Base-by-base conservation (phyloP, 2,113 vertebrate species). In the Saccopteryx leptura region DNA sequence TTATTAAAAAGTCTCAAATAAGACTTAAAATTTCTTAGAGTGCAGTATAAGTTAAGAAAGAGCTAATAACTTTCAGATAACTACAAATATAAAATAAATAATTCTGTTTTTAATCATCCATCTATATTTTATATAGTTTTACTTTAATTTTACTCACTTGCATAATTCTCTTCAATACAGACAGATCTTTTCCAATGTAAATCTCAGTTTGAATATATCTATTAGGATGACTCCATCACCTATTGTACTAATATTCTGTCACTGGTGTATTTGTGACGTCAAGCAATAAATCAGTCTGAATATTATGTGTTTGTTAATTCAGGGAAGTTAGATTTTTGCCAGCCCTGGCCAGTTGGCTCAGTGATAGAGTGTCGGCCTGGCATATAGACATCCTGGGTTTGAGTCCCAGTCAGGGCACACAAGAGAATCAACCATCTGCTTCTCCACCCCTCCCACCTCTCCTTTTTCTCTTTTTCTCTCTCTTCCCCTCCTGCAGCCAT, bases 21-120 rank as follows among this genome's bases (percentile, higher is more conserved):
- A 88, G n/a, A 91, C 39, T 91, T 94, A 21, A 92, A 94, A 76
- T 69, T 58, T 85, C 75, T 75, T 75, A 87, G 63, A 76, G 28
- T 13, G 39, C 21, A 80, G 68, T 88, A 9, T 75, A 63, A 90
- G 50, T 68, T 90, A 76, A 83, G 71, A 82, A 95, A 54, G 23
- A 9, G 7, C 12, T 58, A 95, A 46, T 87, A 74, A 94, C 58
- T 93, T 96, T 69, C 69, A 89, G 58, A 50, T 39, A 93, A 48
- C 54, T 94, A 69, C 4, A 83, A 85, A 92, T 75, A 86, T 52
- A 74, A 94, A 89, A 19, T 86, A 9, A 14, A 19, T 80, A 91
- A 85, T 76, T 91, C 60, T 69, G 28, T 13, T 83, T 86, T 74
- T 75, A 94, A 84, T 52, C 71, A 88, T 23, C 74, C 19, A 83